Evolutionary conservation across 2,113 vertebrate species (phyloP), one percentile per base, ranked within the genome.

Genomic region (Salvelinus alpinus): DNA sequence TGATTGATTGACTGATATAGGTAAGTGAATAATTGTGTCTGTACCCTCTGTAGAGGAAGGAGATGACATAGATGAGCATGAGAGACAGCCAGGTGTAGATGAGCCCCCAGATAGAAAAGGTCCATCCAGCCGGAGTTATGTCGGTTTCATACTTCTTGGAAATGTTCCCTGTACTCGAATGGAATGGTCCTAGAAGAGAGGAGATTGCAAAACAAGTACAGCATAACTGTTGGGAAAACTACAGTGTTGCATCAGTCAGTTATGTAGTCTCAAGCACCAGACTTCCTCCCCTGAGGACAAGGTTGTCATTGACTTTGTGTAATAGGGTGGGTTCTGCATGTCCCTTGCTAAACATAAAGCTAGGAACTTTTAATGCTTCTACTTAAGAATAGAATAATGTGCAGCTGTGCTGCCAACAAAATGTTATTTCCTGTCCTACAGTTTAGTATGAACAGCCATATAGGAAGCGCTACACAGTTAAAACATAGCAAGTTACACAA

Each of bases 101-200:
- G 44, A 84, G 48, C 24, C 78, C 82, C 75, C 82, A 84, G 22
- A 81, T 78, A 68, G 75, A 72, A 57, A 84, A 84, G n/a, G 82
- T 78, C 82, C 82, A 84, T 16, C 75, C 75, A 14, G 82, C 74
- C 12, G 82, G 82, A 22, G 79, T 84, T 18, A 84, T 64, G 13
- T 73, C 75, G 25, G 76, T 80, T 12, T 22, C 57, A 48, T 72
- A 84, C 27, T 34, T 60, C 13, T 27, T 27, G 6, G 82, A 84
- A 48, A 84, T 12, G 25, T 80, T 70, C 20, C 75, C 78, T 20
- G 54, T 62, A n/a, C 25, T 74, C 18, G 71, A 72, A 34, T n/a
- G 48, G 38, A 84, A 84, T 14, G 69, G 79, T 27, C 78, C 78
- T 80, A 62, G n/a, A 14, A 44, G 48, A 31, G 48, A 31, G 22